Percentiles rank a stretch among this genome's conserved stretches.
These are phyloP conservation scores for Atherix ibis DNA, from an alignment of 2,888 invertebrate species.

Conservation along the genomic window DNA sequence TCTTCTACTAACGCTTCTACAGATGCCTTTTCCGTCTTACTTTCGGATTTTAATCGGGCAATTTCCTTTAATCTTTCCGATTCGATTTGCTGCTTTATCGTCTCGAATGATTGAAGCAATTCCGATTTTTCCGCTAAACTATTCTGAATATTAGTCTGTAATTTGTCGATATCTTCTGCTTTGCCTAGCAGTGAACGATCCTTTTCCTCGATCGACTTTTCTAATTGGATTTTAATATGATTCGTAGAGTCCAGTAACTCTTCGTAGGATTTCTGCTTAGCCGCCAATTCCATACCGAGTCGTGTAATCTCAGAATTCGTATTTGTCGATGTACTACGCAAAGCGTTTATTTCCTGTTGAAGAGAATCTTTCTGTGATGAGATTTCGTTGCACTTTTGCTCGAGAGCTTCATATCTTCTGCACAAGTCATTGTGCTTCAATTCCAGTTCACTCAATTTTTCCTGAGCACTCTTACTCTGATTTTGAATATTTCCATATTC, in stretches of 20 bases:
- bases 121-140: no score
- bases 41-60: no score
- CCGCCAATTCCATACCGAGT: slow-evolving; percentile 38
- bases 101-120: no score
- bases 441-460: slow-evolving; percentile 35
- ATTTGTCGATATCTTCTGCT: no score
- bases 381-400: slow-evolving; percentile 41
- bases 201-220: no score
- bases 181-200: no score
- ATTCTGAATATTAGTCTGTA: no score
- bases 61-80: no score
- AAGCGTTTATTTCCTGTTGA: slow-evolving; percentile 41
- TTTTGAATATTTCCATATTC: no score
- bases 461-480: slow-evolving; percentile 18
- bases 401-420: slow-evolving; percentile 38
- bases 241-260: slow-evolving; percentile 35
- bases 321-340: slow-evolving; percentile 42
- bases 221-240: slow-evolving; percentile 30
- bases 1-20: no score
- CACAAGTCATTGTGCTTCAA: slow-evolving; percentile 41
- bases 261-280: slow-evolving; percentile 41
- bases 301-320: slow-evolving; percentile 42
- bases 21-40: no score
- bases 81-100: no score
- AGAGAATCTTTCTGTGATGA: slow-evolving; percentile 40